Evolutionary conservation across 2,797 vertebrate species (phyloP), one percentile per base, ranked within the genome.

Genomic region (Chelonia mydas): DNA sequence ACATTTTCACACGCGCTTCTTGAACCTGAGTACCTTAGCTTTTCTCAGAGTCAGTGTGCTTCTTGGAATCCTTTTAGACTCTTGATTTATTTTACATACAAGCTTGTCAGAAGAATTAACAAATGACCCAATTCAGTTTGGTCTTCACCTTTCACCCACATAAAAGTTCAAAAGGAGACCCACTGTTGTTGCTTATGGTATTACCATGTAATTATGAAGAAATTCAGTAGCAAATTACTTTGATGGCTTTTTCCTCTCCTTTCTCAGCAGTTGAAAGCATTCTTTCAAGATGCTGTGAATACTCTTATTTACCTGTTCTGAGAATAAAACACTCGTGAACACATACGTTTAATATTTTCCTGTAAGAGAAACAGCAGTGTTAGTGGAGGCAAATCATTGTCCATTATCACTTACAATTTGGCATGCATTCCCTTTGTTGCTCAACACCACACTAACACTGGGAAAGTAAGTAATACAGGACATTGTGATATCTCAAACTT

Each of bases 191-290:
- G 78, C 41, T 96, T 97, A 93, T 96, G 94, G 95, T 0, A 74
- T 94, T 97, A 97, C 92, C 95, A 96, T 94, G 78, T 97, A 97
- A 97, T 97, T 97, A 97, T 86, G 93, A 92, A 97, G 94, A 97
- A 97, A 97, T 96, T 96, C 96, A 96, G 97, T 97, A 96, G 96
- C 96, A 97, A 97, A 97, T 97, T 97, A 95, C 96, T 97, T 96
- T 92, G 93, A 96, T 95, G 93, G 95, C 84, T 97, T 97, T 96
- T 84, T 68, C 25, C 88, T 94, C 93, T 95, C 83, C 76, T 95
- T 97, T 97, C 86, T 92, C 92, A 84, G 89, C 78, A 97, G 95
- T 97, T 97, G 84, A 97, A 97, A 97, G 96, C 96, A 97, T 97
- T 97, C 96, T 77, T 97, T 91, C 88, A 90, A 85, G 89, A 90